Evolutionary conservation across 2,113 vertebrate genomes (phyloP).

Genomic region (Silurus glanis): DNA sequence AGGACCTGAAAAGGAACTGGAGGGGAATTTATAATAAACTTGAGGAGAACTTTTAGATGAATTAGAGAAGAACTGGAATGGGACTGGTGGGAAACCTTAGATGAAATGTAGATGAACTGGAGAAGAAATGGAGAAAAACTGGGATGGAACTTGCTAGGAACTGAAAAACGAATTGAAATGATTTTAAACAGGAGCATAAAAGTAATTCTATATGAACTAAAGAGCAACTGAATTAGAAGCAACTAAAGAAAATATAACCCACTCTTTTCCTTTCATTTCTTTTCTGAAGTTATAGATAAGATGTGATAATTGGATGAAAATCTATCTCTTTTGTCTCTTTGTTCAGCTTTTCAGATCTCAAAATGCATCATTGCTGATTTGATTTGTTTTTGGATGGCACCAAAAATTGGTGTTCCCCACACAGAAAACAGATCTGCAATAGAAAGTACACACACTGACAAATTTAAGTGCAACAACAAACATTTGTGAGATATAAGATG

Average conservation of each 20-base stretch:
- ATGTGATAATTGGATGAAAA: conserved; percentile 62
- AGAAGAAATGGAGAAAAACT: no score
- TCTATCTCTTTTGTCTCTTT: conserved; percentile 60
- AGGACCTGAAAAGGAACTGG: background rate
- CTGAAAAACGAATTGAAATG: no score
- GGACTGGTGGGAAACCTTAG: background rate
- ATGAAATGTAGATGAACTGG: no score
- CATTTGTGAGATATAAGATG: conserved; percentile 74
- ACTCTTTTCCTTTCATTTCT: background rate
- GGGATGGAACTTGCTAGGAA: no score
- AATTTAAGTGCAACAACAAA: conserved; percentile 80
- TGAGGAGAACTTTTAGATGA: no score
- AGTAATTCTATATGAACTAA: no score
- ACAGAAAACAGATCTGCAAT: conserved; percentile 88
- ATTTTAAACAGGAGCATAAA: no score
- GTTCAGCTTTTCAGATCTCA: conserved; percentile 68
- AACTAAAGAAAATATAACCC: no score
- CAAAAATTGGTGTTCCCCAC: conserved; percentile 85
- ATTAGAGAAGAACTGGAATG: background rate
- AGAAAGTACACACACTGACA: conserved; percentile 89
- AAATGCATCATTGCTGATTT: conserved; percentile 86
- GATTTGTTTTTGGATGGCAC: conserved; percentile 91
- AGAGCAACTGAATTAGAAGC: no score
- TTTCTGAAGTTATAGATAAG: conserved; percentile 40
- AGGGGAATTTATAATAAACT: conserved; percentile 21